Conservation (phyloP, 1,140 invertebrate species). For the Halesus radiatus region DNA sequence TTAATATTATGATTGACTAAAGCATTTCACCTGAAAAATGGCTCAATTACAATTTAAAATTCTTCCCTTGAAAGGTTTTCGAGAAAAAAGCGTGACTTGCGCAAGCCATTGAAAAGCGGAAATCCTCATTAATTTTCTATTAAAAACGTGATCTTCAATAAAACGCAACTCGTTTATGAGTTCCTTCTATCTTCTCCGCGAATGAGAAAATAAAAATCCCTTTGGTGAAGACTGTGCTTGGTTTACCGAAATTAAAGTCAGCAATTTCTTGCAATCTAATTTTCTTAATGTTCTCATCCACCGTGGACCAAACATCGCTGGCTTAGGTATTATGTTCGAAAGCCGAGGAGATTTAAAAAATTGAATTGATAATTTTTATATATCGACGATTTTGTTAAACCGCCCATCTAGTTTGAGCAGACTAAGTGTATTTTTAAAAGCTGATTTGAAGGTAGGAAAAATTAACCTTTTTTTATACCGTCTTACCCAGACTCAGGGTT, state of each 20-base stretch:
- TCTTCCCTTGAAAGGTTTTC: too few species aligned
- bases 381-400: not conserved
- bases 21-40: too few species aligned
- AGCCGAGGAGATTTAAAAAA: not conserved
- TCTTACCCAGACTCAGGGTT: too few species aligned
- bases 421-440: too few species aligned
- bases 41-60: too few species aligned
- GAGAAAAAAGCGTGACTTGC: not conserved
- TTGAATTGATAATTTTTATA: slow-evolving; percentile 30
- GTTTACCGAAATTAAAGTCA: slow-evolving; percentile 51
- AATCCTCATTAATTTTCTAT: slow-evolving; percentile 33
- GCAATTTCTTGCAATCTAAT: slow-evolving; percentile 51
- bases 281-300: slow-evolving; percentile 48
- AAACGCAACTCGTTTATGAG: slow-evolving; percentile 39
- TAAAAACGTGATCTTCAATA: slow-evolving; percentile 41
- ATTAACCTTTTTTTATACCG: too few species aligned
- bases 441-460: too few species aligned
- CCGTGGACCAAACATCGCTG: not conserved
- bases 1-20: too few species aligned
- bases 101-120: slow-evolving; percentile 1
- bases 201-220: slow-evolving; percentile 28
- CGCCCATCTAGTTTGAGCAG: too few species aligned
- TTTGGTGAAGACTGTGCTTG: slow-evolving; percentile 24
- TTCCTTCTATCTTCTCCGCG: slow-evolving; percentile 15
- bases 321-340: slow-evolving; percentile 3